Percentiles rank a stretch among this genome's conserved stretches.
These are phyloP conservation scores for Uloborus plumipes DNA, from an alignment of 2,888 invertebrate genomes.

Conservation along the genomic window DNA sequence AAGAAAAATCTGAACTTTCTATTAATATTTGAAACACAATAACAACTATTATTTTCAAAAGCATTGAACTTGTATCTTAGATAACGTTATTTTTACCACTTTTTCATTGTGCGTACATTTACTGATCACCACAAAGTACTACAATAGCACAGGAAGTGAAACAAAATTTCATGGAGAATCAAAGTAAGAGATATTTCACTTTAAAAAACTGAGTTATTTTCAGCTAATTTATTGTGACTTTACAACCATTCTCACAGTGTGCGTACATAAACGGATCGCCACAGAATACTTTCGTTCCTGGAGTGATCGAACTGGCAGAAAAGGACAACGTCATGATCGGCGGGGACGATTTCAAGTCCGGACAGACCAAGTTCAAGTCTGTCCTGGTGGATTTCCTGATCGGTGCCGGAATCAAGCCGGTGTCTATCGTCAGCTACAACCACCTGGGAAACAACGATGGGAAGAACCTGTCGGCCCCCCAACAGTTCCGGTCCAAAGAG, in stretches of 20 bases:
- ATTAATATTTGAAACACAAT: too few species aligned
- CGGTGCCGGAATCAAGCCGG: constrained; percentile 93
- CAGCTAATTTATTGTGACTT: too few species aligned
- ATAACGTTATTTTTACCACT: too few species aligned
- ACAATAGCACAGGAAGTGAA: too few species aligned
- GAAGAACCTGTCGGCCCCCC: constrained; percentile 90
- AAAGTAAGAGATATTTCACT: too few species aligned
- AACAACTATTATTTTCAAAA: too few species aligned
- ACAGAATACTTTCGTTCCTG: constrained; percentile 95
- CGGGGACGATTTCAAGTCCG: constrained; percentile 98
- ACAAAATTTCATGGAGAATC: too few species aligned
- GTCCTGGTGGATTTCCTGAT: constrained; percentile 96
- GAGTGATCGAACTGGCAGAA: constrained; percentile 84
- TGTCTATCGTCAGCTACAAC: constrained; percentile 96
- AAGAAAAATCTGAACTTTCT: too few species aligned
- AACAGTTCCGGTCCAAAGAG: constrained; percentile 91
- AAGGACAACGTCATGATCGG: constrained; percentile 83
- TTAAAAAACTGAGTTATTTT: too few species aligned
- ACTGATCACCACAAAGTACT: too few species aligned
- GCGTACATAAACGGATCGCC: constrained; percentile 85
- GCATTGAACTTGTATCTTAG: too few species aligned
- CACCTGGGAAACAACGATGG: constrained; percentile 98
- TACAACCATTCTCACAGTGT: too few species aligned
- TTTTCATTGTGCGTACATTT: neutral
- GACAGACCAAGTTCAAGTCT: constrained; percentile 97